Base-by-base conservation (phyloP, 2,888 invertebrate genomes). In the Catotricha subobsoleta region DNA sequence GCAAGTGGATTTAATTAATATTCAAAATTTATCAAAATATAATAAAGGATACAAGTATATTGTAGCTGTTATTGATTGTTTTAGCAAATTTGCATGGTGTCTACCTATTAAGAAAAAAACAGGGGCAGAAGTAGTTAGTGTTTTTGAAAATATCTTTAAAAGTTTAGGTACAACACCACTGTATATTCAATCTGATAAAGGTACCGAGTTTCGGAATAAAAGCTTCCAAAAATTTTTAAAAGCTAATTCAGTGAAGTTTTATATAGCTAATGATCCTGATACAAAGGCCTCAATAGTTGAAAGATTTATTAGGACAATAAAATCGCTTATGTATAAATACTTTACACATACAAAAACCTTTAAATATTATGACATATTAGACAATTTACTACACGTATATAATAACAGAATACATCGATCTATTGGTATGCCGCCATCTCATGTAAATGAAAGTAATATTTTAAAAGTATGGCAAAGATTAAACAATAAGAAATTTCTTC, bases 381-480 rank as follows among this genome's bases (percentile, higher is more conserved):
- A 20, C 6, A 35, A 13, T 13, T 13, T 37, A 9, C 6, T 27
- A 12, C 2, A 7, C 6, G 9, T 37, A 15, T 37, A 27, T 37
- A 37, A 25, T 9, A 37, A 27, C 16, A 3, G 37, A 25, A 21
- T 2, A 6, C 39, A 39, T 39, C 19, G 25, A 39, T 19, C 19
- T 2, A 39, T 39, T 15, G 29, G 29, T 19, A 39, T 39, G n/a
- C 2, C 39, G 7, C 39, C 39, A 2, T 19, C 19, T 16, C 19
- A 39, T 7, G 39, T 39, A 3, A 19, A 29, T 29, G 39, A 39
- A 19, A 39, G 29, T 12, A 39, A 39, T 29, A n/a, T 39, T 13
- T 10, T 39, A 3, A 3, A 28, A 3, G 39, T 39, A 10, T 39
- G 19, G 19, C 16, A 10, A 5, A 27, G 29, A n/a, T 28, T 16